Base-by-base conservation (phyloP, 2,797 vertebrate genomes). In the Pipistrellus kuhlii region DNA sequence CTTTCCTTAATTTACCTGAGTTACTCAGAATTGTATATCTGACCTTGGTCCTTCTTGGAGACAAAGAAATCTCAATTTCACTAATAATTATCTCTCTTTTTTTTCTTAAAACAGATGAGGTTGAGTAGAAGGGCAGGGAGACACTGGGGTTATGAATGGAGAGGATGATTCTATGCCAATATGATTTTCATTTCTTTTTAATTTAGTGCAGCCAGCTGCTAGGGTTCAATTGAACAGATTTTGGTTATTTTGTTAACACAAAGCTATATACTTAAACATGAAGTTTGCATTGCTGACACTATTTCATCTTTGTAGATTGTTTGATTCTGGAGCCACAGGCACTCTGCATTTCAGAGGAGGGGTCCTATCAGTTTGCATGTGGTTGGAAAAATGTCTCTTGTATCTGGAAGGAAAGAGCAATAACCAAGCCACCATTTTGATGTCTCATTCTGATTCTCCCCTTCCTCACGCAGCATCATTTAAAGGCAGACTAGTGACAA, bases 401-500 rank as follows among this genome's bases (percentile, higher is more conserved):
- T 6, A 9, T 10, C 59, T 51, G 27, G 27, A 75, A 4, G 1
- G 3, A 25, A 5, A 18, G 21, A 30, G 0, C 10, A 73, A 32
- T 3, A 44, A 68, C 5, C 38, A 38, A 32, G 14, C 72, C 66
- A 25, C 17, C 3, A 20, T 20, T 59, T n/a, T 46, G 41, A 2
- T n/a, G 30, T 4, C 8, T 13, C 55, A 1, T 68, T 23, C 12
- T 4, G n/a, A 66, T 6, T 20, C n/a, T 44, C 23, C 1, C 0
- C n/a, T 23, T 87, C 1, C 30, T 1, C 30, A 27, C 3, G 64
- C 2, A 51, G 3, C n/a, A 59, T 41, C 59, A 46, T 53, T 38
- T 7, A 35, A 6, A 53, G 18, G 15, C 4, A 8, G 0, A n/a
- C 68, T 3, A 23, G 7, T 13, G 3, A 44, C 18, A 5, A n/a